phyloP scores from a whole-genome alignment of 1,140 invertebrate species.

The Heliconius nattereri region DNA sequence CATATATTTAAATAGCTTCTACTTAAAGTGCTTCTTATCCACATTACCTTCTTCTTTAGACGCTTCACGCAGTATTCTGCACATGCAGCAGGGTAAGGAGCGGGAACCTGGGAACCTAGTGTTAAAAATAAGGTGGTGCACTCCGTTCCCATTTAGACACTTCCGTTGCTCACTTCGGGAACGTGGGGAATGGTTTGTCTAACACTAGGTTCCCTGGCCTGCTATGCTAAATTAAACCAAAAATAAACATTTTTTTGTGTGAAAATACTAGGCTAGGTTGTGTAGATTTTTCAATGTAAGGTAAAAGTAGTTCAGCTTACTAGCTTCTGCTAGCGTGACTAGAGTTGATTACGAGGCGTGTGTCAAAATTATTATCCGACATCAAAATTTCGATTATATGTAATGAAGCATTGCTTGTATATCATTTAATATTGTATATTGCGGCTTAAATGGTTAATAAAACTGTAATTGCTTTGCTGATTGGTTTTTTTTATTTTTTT shows the following conservation, averaged over 20 bases:
- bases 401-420: conserved; percentile 17
- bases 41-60: neutral
- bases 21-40: neutral
- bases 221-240: too few species aligned
- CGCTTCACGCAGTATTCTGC: too few species aligned
- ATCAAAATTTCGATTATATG: conserved; percentile 50
- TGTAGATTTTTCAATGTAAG: conserved; percentile 26
- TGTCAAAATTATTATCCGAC: conserved; percentile 56
- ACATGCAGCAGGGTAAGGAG: too few species aligned
- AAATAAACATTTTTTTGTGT: too few species aligned
- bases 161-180: too few species aligned
- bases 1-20: neutral
- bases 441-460: neutral
- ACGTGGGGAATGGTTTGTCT: too few species aligned
- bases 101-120: too few species aligned
- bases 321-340: conserved; percentile 45
- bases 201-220: too few species aligned
- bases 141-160: too few species aligned
- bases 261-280: neutral
- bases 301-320: conserved; percentile 27
- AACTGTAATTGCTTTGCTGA: neutral
- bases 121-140: too few species aligned
- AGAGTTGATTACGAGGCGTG: conserved; percentile 51
- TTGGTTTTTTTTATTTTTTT: neutral
- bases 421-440: conserved; percentile 13